Evolutionary conservation across 92 coral and sea anemone genomes (phyloP), one percentile per base, ranked within the genome.

Genomic region (Actinostola sp.): DNA sequence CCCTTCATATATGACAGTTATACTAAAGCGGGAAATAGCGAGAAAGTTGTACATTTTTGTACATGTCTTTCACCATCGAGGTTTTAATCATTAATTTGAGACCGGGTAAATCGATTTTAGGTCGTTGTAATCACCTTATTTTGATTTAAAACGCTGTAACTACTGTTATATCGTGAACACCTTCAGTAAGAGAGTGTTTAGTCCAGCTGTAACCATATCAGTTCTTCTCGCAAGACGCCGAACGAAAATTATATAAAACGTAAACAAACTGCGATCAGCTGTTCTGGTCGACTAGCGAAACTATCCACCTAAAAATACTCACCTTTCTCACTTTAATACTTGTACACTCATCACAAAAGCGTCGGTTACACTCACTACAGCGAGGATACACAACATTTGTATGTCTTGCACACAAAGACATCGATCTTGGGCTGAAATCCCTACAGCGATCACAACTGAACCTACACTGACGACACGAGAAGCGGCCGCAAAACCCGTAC

Each of bases 401-500:
- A 68, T 91, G 97, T 48, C 73, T 45, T 14, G 73, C 61, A 52
- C 97, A 91, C 45, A 91, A 53, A 0, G 73, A 44, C 7, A 91
- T 90, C 17, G 97, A 81, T 38, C 97, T 83, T 17, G 88, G 80
- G 59, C 88, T 88, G 24, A 73, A 24, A 53, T 71, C 74, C 19
- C 81, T 76, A 38, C 97, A 90, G 34, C 82, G 82, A 16, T 50
- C 85, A 65, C 97, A 90, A 58, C 92, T 86, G 78, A 70, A 90
- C 32, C 92, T 92, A 76, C 97, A 90, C 30, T 57, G 50, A 19
- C 87, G 63, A 43, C 97, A 90, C 44, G 72, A 83, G 53, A 83
- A 90, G 41, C 88, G 86, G 17, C 97, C 97, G 66, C 97, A 90
- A 42, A 90, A 90, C 11, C 97, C 97, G 49, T 82, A 88, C 41